phyloP scores from a whole-genome alignment of 2,113 vertebrate species.

The Hippolais icterina region DNA sequence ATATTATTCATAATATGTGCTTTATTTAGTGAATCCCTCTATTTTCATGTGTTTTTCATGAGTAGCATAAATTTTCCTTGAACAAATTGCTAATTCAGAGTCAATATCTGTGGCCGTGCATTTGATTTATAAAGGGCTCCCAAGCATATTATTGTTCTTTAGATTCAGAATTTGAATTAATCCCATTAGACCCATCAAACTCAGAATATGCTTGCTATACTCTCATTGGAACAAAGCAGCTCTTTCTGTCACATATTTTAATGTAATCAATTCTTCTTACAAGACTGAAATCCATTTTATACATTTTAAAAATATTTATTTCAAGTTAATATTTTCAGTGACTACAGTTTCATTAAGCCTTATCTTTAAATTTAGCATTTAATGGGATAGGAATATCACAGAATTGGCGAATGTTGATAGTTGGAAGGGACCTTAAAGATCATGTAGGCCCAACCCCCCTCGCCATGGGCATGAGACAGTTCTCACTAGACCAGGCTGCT shows the following conservation, averaged over 20 bases:
- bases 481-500: neutral
- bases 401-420: fast-evolving
- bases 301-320: neutral
- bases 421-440: neutral
- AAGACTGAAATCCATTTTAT: neutral
- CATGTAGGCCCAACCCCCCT: no score
- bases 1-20: neutral
- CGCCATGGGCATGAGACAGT: neutral
- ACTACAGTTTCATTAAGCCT: neutral
- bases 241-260: neutral
- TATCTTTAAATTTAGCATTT: neutral
- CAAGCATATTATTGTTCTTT: neutral
- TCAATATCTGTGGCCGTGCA: neutral
- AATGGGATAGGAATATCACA: neutral
- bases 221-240: neutral
- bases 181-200: neutral
- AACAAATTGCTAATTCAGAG: neutral
- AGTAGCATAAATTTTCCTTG: neutral
- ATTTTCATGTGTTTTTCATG: neutral
- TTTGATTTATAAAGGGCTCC: neutral
- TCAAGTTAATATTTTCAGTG: neutral
- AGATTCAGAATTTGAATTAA: slow-evolving; percentile 1
- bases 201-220: neutral
- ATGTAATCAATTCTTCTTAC: neutral
- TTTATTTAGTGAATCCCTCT: neutral